These are phyloP conservation scores for Myotis planiceps DNA, from an alignment of 2,797 vertebrate genomes.

Conservation along the genomic window DNA sequence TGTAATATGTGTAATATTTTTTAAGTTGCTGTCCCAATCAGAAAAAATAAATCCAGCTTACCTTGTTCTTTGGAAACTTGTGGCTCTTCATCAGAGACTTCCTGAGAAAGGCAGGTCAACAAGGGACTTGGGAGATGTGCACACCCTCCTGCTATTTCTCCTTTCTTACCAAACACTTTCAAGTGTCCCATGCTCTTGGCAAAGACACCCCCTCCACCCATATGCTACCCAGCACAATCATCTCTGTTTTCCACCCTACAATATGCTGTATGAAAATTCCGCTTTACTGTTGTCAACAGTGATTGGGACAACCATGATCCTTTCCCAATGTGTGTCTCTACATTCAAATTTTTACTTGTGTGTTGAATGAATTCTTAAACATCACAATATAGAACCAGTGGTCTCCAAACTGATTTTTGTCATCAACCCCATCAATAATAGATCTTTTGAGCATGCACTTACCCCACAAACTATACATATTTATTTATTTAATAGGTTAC, in stretches of 20 bases:
- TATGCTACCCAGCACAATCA: neutral
- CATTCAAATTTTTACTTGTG: neutral
- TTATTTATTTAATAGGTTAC: slow-evolving; percentile 2
- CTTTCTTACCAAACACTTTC: neutral
- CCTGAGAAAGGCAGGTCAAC: neutral
- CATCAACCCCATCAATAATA: neutral
- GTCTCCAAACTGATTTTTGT: neutral
- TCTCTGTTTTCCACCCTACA: neutral
- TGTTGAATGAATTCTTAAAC: slow-evolving; percentile 17
- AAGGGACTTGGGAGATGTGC: neutral
- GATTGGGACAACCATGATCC: neutral
- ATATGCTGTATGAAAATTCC: neutral
- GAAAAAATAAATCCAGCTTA: neutral
- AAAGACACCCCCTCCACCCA: neutral
- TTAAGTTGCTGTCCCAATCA: neutral
- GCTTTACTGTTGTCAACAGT: neutral
- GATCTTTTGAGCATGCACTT: neutral
- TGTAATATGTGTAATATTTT: neutral
- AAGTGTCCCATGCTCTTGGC: neutral
- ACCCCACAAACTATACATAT: neutral
- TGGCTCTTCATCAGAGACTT: neutral
- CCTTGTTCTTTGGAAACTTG: neutral
- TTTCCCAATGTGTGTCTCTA: neutral
- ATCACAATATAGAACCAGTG: neutral
- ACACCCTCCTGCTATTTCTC: neutral